Conservation (phyloP, 2,113 vertebrate genomes). For the Propithecus coquereli region DNA sequence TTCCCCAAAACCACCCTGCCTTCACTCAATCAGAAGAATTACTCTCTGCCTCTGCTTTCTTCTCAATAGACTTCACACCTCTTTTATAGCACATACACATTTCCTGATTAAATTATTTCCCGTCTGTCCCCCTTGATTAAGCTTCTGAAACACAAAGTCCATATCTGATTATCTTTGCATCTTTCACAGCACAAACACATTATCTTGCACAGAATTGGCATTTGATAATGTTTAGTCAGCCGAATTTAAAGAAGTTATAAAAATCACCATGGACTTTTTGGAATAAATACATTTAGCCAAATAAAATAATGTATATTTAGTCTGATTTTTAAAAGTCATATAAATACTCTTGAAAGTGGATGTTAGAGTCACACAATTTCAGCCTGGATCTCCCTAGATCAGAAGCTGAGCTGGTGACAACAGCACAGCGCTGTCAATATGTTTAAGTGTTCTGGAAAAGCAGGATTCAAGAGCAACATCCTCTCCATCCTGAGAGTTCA, state of each 20-base stretch:
- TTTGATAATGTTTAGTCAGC: background rate
- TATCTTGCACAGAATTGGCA: background rate
- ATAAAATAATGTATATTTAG: background rate
- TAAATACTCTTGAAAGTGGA: background rate
- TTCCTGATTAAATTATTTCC: background rate
- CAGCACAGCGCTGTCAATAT: background rate
- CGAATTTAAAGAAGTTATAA: conserved; percentile 32
- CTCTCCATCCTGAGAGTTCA: background rate
- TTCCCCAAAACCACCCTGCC: background rate
- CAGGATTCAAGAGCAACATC: background rate
- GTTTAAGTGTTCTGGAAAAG: background rate
- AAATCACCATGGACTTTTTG: conserved; percentile 16
- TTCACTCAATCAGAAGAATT: background rate
- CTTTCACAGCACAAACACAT: background rate
- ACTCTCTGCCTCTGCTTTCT: background rate
- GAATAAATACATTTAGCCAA: background rate
- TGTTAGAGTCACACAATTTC: background rate
- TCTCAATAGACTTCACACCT: background rate
- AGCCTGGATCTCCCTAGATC: background rate
- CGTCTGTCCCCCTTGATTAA: background rate
- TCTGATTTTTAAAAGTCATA: conserved; percentile 11
- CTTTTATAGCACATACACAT: background rate
- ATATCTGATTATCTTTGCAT: background rate
- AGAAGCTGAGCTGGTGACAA: background rate
- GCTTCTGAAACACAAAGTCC: background rate